Base-by-base conservation (phyloP, 2,888 invertebrate species). In the Drosophila yooni region DNA sequence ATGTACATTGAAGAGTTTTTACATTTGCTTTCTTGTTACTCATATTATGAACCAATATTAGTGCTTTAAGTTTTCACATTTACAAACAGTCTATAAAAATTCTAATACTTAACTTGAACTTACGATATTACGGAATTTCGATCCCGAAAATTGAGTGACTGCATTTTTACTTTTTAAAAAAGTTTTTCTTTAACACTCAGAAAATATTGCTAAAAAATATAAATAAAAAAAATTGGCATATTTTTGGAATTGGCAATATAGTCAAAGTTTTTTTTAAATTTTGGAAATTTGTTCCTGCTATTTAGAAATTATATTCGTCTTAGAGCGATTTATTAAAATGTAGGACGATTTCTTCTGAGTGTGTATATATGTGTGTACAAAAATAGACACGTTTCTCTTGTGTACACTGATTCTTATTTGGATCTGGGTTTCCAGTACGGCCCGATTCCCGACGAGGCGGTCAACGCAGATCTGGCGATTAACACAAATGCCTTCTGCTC, bases 381-480 rank as follows among this genome's bases (percentile, higher is more conserved):
- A 21, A 46, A 21, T 3, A 46, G 13, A 7, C 13, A 46, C 21
- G 7, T 21, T 34, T 25, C 15, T 34, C 21, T 25, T 15, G 11
- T 54, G 25, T 27, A 36, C 13, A 21, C 48, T 48, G 7, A 18
- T 33, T 53, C 2, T 27, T 0, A 34, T 31, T 50, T n/a, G 21
- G 10, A 15, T 25, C 7, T 33, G 2, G 18, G 11, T 6, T 36
- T 4, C n/a, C n/a, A 89, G 89, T 70, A 1, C 29, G 86, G 86
- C 0, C 86, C 86, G 0, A n/a, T 50, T 0, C 81, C 90, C 3
- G 89, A 91, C 43, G 83, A 89, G 57, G 70, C 54, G 7, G 25
- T 91, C 33, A 77, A 82, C 54, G 78, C 70, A 1, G 78, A 89
- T 65, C 29, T 91, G 1, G 7, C 54, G 0, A 52, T 91, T 2